phyloP scores from a whole-genome alignment of 2,888 invertebrate species.

The Dorcus hopei region DNA sequence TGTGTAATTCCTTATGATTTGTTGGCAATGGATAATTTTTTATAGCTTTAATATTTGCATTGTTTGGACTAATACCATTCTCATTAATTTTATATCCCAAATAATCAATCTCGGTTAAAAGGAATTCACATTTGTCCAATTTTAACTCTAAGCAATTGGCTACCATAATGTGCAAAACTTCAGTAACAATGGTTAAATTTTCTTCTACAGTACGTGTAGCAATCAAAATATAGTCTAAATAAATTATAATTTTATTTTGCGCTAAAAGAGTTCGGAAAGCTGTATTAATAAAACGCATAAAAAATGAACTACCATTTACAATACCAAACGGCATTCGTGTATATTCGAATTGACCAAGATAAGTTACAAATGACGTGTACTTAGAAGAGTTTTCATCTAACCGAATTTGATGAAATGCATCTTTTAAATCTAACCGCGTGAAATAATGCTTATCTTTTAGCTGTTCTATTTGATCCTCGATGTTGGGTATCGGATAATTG shows the following conservation, averaged over 20 bases:
- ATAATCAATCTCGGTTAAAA: conserved; percentile 20
- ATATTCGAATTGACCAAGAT: not conserved
- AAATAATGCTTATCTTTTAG: not conserved
- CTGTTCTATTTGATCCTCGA: not conserved
- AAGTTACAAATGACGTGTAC: conserved; percentile 3
- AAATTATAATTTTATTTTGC: conserved; percentile 13
- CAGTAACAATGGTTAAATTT: conserved; percentile 29
- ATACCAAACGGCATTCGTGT: not conserved
- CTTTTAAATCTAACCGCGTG: not conserved
- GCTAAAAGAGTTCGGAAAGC: conserved; percentile 32
- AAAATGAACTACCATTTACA: not conserved
- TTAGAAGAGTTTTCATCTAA: not conserved
- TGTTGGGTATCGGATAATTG: not conserved
- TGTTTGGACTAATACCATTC: not conserved
- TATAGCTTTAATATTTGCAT: conserved; percentile 1
- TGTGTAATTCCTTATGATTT: not conserved
- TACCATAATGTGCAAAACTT: conserved; percentile 28
- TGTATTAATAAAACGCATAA: conserved; percentile 8
- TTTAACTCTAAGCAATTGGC: conserved; percentile 34
- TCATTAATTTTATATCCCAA: not conserved
- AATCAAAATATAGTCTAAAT: conserved; percentile 2
- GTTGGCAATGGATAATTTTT: conserved; percentile 1
- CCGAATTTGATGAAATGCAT: not conserved
- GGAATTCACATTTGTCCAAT: conserved; percentile 38
- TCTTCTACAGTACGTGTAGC: conserved; percentile 22